A percentile compares a stretch with the other conserved stretches of the same genome.
Conservation (phyloP, 2,113 vertebrate genomes). For the Amazona guildingii region DNA sequence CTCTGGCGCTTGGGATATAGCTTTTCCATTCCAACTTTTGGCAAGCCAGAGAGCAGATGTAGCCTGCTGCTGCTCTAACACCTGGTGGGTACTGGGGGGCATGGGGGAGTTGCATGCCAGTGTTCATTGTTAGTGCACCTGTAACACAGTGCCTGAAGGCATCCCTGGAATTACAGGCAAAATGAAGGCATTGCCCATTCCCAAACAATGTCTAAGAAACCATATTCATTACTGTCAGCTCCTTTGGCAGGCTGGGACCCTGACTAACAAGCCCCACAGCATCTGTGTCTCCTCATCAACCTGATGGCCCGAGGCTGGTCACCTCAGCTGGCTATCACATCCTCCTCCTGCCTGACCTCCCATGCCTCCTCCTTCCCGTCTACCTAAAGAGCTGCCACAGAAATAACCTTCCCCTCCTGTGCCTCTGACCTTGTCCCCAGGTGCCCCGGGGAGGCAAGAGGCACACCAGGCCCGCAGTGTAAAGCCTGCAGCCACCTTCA, state of each 20-base stretch:
- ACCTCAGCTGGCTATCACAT: background rate
- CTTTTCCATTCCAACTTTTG: background rate
- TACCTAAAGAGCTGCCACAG: background rate
- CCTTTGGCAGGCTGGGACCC: background rate
- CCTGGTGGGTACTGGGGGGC: background rate
- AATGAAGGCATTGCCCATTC: background rate
- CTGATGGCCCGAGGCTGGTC: background rate
- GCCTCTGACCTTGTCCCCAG: background rate
- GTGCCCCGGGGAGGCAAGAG: rapidly evolving
- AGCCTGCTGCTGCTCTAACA: background rate
- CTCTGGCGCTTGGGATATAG: background rate
- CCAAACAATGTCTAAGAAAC: background rate
- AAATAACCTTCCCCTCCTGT: background rate
- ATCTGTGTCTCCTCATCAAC: background rate
- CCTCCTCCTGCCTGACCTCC: background rate
- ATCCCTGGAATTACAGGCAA: background rate
- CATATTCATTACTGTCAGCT: background rate
- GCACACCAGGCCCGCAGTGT: background rate
- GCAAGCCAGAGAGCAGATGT: background rate
- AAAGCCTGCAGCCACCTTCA: background rate
- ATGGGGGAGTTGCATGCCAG: background rate
- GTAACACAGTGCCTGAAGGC: background rate
- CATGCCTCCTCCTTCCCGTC: background rate
- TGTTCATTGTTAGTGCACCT: background rate
- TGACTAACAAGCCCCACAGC: background rate